Percentiles rank a stretch among this genome's conserved stretches.
phyloP scores from a whole-genome alignment of 2,888 invertebrate genomes.

The Noctua pronuba region DNA sequence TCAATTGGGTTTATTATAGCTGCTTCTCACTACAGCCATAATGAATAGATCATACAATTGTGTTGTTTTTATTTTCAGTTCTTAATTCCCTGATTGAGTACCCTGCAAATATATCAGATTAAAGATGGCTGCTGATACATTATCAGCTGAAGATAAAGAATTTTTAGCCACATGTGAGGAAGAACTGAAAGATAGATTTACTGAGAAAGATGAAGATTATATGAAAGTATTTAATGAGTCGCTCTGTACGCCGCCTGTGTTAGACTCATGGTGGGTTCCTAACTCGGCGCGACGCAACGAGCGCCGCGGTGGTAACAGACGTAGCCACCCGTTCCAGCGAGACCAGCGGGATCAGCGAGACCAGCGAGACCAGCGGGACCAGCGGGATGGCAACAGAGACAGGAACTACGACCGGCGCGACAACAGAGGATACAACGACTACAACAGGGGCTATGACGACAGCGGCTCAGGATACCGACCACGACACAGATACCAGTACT shows the following conservation, averaged over 20 bases:
- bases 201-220: slow-evolving; percentile 91
- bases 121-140: slow-evolving; percentile 75
- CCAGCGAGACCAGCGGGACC: slow-evolving; percentile 57
- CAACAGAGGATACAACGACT: slow-evolving; percentile 43
- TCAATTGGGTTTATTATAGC: not conserved
- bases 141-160: slow-evolving; percentile 90
- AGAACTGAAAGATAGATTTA: slow-evolving; percentile 91
- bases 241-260: slow-evolving; percentile 89
- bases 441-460: slow-evolving; percentile 60
- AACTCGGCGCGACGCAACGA: slow-evolving; percentile 78
- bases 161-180: slow-evolving; percentile 92
- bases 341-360: slow-evolving; percentile 53
- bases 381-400: slow-evolving; percentile 64
- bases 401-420: slow-evolving; percentile 61
- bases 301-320: slow-evolving; percentile 72
- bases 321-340: slow-evolving; percentile 53
- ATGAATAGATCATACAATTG: slow-evolving; percentile 1
- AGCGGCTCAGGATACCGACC: slow-evolving; percentile 66
- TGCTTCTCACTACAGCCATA: not conserved
- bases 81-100: slow-evolving; percentile 70
- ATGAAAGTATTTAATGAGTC: slow-evolving; percentile 86
- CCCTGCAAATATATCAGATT: slow-evolving; percentile 46
- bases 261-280: slow-evolving; percentile 90
- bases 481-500: slow-evolving; percentile 70
- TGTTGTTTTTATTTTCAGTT: slow-evolving; percentile 73